Conservation (phyloP, 2,797 vertebrate genomes). For the Odontamblyopus lacepedii region DNA sequence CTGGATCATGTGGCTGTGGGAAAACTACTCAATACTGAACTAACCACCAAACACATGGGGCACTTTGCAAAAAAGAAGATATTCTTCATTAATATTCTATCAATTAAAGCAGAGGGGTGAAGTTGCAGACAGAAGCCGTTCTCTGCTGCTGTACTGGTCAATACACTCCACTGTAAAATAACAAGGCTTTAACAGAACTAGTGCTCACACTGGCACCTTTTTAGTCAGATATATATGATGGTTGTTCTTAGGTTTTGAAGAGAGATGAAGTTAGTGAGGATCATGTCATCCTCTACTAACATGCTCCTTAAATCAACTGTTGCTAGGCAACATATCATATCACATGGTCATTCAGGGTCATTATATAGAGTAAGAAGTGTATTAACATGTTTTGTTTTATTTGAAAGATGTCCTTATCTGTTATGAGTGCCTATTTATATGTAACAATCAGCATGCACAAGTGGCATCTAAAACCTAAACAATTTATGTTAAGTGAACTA, state of each 20-base stretch:
- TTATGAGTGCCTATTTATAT: background rate
- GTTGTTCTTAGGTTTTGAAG: background rate
- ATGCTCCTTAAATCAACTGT: constrained; percentile 43
- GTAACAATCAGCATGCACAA: too few species aligned
- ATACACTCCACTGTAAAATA: background rate
- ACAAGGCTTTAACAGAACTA: background rate
- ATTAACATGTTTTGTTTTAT: background rate
- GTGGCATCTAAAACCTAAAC: too few species aligned
- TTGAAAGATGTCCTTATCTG: background rate
- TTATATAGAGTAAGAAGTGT: too few species aligned
- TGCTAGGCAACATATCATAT: constrained; percentile 58
- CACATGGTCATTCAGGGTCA: constrained; percentile 23
- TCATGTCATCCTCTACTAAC: constrained; percentile 26
- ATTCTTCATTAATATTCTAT: constrained; percentile 25
- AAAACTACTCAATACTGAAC: constrained; percentile 25
- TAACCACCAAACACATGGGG: constrained; percentile 24
- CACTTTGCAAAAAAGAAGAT: constrained; percentile 25
- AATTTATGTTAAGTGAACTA: background rate
- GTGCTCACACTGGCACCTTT: background rate
- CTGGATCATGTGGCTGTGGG: constrained; percentile 25
- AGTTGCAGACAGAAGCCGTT: constrained; percentile 22
- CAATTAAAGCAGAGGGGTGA: constrained; percentile 27
- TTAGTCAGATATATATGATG: background rate
- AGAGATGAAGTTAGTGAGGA: too few species aligned
- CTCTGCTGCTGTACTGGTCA: constrained; percentile 34